phyloP scores from a whole-genome alignment of 1,140 invertebrate genomes.

The Pseudomyrmex gracilis region DNA sequence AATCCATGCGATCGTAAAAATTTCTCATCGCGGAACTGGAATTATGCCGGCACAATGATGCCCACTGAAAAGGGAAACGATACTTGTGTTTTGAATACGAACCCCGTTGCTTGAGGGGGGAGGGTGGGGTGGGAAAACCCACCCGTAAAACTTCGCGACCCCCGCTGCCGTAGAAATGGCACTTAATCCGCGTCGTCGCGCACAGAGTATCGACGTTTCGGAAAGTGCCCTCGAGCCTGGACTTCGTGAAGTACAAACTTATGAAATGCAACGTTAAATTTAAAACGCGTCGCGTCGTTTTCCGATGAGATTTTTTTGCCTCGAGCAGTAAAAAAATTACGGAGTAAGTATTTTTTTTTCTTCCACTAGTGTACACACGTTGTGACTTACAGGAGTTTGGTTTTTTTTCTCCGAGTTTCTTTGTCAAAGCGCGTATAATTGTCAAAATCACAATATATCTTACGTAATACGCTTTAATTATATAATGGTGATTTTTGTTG shows the following conservation, averaged over 20 bases:
- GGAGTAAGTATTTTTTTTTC: no score
- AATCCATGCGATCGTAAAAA: slow-evolving; percentile 32
- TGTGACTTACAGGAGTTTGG: no score
- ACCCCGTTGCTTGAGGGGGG: background rate
- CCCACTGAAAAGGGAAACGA: slow-evolving; percentile 30
- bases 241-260: slow-evolving; percentile 22
- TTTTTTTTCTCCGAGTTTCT: no score
- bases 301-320: background rate
- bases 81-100: slow-evolving; percentile 51
- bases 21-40: slow-evolving; percentile 18
- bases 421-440: background rate
- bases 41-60: slow-evolving; percentile 32
- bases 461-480: no score
- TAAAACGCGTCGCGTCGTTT: background rate
- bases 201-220: slow-evolving; percentile 51
- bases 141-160: slow-evolving; percentile 40
- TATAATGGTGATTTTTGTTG: no score
- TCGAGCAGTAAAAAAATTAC: background rate
- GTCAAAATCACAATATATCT: no score
- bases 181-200: slow-evolving; percentile 50
- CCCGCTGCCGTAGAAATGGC: slow-evolving; percentile 28
- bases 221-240: slow-evolving; percentile 31
- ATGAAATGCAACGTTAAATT: slow-evolving; percentile 42
- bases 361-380: no score
- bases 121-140: no score